These are phyloP conservation scores for Bugulina stolonifera DNA, from an alignment of 2,888 invertebrate species.

Conservation along the genomic window DNA sequence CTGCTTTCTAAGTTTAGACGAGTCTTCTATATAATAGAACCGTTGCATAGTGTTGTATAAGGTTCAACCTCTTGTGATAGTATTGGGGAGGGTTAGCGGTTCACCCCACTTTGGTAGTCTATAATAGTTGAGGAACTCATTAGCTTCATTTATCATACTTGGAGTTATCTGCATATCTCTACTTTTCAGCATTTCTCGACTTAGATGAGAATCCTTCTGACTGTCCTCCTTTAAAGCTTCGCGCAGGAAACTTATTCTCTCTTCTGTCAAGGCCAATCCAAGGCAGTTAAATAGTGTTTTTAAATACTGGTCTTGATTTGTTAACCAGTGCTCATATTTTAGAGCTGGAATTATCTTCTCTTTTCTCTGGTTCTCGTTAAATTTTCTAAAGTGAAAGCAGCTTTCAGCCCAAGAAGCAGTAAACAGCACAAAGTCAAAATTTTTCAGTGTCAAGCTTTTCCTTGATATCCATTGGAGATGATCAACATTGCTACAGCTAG, in stretches of 20 bases:
- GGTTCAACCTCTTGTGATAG: no score
- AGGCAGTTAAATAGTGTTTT: not conserved
- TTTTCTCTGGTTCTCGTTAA: not conserved
- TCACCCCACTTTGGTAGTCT: conserved; percentile 17
- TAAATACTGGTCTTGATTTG: not conserved
- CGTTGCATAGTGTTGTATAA: no score
- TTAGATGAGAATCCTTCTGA: not conserved
- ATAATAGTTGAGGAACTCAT: not conserved
- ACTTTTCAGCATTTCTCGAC: not conserved
- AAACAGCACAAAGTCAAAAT: not conserved
- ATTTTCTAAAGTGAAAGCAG: not conserved
- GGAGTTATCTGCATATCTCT: not conserved
- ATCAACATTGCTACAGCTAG: not conserved
- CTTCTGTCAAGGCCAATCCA: not conserved
- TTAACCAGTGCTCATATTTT: not conserved
- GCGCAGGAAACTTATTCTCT: not conserved
- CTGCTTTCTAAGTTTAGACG: no score
- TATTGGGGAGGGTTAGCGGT: not conserved
- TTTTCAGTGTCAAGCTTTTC: not conserved
- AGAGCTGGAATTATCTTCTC: not conserved
- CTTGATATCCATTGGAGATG: not conserved
- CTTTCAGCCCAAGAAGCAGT: not conserved
- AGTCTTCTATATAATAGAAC: no score
- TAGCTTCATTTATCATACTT: conserved; percentile 13
- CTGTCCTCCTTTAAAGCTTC: not conserved